A percentile compares a stretch with the other conserved stretches of the same genome.
Conservation (phyloP, 53 echinoderm and acorn worm genomes). For the Mesocentrotus franciscanus region DNA sequence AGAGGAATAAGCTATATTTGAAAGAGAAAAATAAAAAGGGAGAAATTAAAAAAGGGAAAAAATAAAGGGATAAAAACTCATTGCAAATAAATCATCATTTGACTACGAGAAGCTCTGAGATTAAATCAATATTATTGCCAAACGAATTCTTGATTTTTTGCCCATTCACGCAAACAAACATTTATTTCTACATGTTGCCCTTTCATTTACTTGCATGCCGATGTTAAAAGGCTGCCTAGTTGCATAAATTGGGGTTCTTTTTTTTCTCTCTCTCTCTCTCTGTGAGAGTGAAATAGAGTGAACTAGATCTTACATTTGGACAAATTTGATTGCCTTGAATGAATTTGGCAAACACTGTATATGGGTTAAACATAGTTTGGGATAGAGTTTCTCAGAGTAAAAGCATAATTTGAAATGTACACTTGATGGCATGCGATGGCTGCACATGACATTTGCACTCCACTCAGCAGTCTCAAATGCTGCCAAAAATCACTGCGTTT, state of each 20-base stretch:
- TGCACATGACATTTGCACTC: not conserved
- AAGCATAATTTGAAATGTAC: not conserved
- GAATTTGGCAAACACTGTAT: not conserved
- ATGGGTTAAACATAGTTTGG: not conserved
- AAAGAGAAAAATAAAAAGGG: not conserved
- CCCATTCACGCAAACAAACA: constrained; percentile 51
- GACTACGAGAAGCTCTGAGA: constrained; percentile 51
- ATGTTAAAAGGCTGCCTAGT: constrained; percentile 24
- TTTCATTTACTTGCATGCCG: not conserved
- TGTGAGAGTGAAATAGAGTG: not conserved
- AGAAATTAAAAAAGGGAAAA: not conserved
- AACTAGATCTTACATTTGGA: not conserved
- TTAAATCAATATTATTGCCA: constrained; percentile 51
- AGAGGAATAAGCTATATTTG: constrained; percentile 45
- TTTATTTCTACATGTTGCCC: constrained; percentile 24
- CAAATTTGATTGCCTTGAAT: not conserved
- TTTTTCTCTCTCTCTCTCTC: not conserved
- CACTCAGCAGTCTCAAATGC: not conserved
- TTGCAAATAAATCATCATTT: constrained; percentile 28
- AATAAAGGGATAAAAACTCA: constrained; percentile 23
- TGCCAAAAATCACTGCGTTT: not conserved
- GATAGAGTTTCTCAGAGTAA: not conserved
- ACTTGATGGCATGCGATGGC: not conserved
- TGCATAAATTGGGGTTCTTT: not conserved
- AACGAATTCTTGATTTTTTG: constrained; percentile 49